These are phyloP conservation scores for Automeris io DNA, from an alignment of 2,888 invertebrate genomes.

Conservation along the genomic window DNA sequence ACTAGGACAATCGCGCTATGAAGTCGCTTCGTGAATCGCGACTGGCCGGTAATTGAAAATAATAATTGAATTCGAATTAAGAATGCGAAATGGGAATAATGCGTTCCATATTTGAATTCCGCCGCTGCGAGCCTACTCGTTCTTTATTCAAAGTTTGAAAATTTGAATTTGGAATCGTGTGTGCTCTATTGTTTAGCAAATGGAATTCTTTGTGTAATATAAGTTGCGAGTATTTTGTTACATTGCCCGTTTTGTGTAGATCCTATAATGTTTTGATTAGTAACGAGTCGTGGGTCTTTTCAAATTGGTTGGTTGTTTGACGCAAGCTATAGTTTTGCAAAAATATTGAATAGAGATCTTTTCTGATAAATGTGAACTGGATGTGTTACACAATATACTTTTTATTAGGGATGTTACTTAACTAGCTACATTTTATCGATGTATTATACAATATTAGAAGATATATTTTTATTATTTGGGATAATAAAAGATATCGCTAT, in stretches of 20 bases:
- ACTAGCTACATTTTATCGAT: no score
- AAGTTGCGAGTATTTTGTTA: constrained; percentile 43
- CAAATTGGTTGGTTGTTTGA: constrained; percentile 10
- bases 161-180: constrained; percentile 71
- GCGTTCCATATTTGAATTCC: constrained; percentile 64
- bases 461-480: no score
- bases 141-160: constrained; percentile 50
- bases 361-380: constrained; percentile 13
- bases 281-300: constrained; percentile 14
- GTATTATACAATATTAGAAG: no score
- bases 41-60: constrained; percentile 64
- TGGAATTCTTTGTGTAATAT: constrained; percentile 59
- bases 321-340: constrained; percentile 16
- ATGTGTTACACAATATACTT: constrained; percentile 13
- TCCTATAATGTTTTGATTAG: constrained; percentile 37
- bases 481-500: no score
- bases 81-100: constrained; percentile 66
- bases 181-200: constrained; percentile 71
- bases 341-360: constrained; percentile 15
- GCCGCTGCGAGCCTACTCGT: constrained; percentile 33
- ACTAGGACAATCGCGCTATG: constrained; percentile 50
- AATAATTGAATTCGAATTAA: constrained; percentile 70
- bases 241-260: constrained; percentile 33
- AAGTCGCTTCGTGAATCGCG: constrained; percentile 37
- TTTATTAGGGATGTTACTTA: background rate